Conservation (phyloP, 2,888 invertebrate species). For the Cantharis lateralis region DNA sequence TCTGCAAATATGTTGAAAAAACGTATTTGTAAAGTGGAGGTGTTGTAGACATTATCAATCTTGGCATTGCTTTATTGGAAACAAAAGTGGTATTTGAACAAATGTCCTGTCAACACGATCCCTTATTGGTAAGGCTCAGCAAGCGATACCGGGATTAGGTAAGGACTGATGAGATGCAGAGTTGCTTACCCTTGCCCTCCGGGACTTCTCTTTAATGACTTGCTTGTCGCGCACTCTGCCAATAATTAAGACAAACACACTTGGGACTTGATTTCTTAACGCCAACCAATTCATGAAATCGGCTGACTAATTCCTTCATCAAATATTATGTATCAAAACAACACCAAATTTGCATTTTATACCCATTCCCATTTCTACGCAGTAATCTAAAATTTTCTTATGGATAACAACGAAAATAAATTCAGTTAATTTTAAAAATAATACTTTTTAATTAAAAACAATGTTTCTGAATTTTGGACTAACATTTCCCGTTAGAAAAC, state of each 20-base stretch:
- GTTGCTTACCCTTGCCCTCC: constrained; percentile 47
- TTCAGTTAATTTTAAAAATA: too few relatives aligned
- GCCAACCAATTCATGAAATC: constrained; percentile 37
- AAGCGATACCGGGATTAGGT: constrained; percentile 48
- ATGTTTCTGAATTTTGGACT: too few relatives aligned
- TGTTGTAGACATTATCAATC: constrained; percentile 36
- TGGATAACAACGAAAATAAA: not conserved
- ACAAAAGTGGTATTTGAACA: constrained; percentile 46
- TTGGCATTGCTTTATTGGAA: constrained; percentile 41
- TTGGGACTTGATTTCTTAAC: constrained; percentile 44
- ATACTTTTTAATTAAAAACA: too few relatives aligned
- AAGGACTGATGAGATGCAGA: constrained; percentile 54
- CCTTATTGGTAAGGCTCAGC: constrained; percentile 50
- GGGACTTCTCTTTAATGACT: constrained; percentile 56
- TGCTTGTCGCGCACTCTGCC: constrained; percentile 54
- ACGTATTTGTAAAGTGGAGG: constrained; percentile 8
- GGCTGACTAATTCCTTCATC: constrained; percentile 22
- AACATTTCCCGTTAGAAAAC: too few relatives aligned
- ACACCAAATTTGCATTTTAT: constrained; percentile 22
- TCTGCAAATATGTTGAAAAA: not conserved
- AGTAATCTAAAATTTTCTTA: not conserved
- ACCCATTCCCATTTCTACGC: not conserved
- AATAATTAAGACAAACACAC: constrained; percentile 59
- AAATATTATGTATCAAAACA: constrained; percentile 30
- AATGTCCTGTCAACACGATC: constrained; percentile 54